Evolutionary conservation across 2,797 vertebrate genomes (phyloP).

Genomic region (Sebastes cheni): DNA sequence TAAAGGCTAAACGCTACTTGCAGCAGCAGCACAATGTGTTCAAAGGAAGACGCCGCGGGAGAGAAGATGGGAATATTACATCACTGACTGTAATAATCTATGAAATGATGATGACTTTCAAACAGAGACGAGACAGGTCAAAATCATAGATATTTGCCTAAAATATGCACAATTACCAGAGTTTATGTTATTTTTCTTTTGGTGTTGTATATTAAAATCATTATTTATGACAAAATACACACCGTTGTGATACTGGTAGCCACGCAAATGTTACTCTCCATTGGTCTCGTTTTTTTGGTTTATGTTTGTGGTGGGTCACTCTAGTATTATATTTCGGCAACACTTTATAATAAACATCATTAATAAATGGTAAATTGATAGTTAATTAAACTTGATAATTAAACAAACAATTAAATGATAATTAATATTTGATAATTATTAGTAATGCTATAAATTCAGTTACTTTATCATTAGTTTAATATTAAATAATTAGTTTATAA

Average conservation of each 20-base stretch:
- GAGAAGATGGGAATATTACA: constrained; percentile 22
- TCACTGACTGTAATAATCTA: constrained; percentile 8
- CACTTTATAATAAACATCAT: too few species aligned
- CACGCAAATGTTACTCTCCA: neutral
- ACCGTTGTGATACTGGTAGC: neutral
- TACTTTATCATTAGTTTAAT: too few species aligned
- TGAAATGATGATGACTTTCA: constrained; percentile 6
- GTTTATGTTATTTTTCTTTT: neutral
- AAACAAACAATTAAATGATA: too few species aligned
- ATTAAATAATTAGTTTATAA: too few species aligned
- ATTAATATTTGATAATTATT: too few species aligned
- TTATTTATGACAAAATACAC: neutral
- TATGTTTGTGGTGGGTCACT: neutral
- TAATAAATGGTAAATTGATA: too few species aligned
- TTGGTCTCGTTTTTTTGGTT: neutral
- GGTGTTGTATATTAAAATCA: neutral
- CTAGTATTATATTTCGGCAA: neutral
- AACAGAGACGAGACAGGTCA: neutral
- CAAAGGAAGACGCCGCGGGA: constrained; percentile 31
- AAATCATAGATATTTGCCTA: neutral
- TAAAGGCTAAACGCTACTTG: constrained; percentile 38
- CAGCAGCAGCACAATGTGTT: constrained; percentile 16
- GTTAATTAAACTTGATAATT: too few species aligned
- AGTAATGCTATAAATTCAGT: too few species aligned
- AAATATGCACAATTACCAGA: neutral